phyloP scores from a whole-genome alignment of 2,113 vertebrate genomes.

The Cyanoramphus novaezelandiae region DNA sequence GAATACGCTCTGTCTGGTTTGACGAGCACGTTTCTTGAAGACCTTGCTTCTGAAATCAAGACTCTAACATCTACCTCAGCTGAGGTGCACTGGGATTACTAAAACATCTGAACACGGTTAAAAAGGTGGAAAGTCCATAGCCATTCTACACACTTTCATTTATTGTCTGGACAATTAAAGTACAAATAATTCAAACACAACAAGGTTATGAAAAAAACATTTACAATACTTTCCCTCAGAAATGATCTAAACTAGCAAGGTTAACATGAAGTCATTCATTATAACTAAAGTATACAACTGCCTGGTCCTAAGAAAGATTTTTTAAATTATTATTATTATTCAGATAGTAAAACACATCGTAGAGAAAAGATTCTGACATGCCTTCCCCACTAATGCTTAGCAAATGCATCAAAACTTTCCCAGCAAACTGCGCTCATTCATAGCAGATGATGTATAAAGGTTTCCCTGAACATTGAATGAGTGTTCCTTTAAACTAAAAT shows the following conservation, averaged over 20 bases:
- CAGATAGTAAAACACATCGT: constrained; percentile 97
- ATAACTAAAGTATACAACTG: constrained; percentile 98
- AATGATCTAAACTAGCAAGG: constrained; percentile 99
- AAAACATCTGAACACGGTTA: constrained; percentile 75
- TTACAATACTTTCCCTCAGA: constrained; percentile 89
- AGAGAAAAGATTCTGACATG: constrained; percentile 94
- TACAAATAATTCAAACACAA: constrained; percentile 99
- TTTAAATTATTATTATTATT: constrained; percentile 88
- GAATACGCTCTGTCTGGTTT: constrained; percentile 49
- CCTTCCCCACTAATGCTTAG: constrained; percentile 96
- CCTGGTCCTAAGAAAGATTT: constrained; percentile 92
- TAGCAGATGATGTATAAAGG: constrained; percentile 80
- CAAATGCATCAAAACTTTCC: constrained; percentile 88
- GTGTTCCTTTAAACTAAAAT: constrained; percentile 80
- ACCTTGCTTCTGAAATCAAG: constrained; percentile 44
- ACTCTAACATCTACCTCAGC: background rate
- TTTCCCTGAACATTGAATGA: constrained; percentile 82
- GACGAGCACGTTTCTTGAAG: constrained; percentile 9
- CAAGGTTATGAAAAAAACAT: constrained; percentile 86
- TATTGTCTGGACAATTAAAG: constrained; percentile 99
- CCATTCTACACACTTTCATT: constrained; percentile 96
- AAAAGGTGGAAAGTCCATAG: constrained; percentile 82
- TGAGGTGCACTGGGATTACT: constrained; percentile 53
- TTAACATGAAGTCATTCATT: constrained; percentile 99
- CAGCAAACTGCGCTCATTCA: constrained; percentile 82